phyloP scores from a whole-genome alignment of 2,797 vertebrate species.

The Sebastes cheni region DNA sequence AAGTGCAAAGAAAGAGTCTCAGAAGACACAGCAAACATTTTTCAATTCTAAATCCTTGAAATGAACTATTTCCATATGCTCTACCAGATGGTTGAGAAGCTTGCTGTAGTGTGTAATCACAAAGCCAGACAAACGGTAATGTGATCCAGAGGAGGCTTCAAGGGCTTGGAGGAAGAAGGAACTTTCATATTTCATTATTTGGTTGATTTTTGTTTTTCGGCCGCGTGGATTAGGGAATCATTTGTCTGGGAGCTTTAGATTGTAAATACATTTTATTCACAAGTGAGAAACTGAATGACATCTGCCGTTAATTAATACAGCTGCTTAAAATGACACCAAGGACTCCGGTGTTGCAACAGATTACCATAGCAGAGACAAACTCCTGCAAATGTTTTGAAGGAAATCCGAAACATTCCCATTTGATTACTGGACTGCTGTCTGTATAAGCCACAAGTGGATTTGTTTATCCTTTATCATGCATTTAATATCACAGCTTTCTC shows the following conservation, averaged over 20 bases:
- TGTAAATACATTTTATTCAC: slow-evolving; percentile 11
- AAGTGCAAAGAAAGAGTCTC: slow-evolving; percentile 27
- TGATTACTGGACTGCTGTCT: slow-evolving; percentile 10
- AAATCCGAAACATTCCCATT: slow-evolving; percentile 18
- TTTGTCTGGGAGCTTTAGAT: slow-evolving; percentile 11
- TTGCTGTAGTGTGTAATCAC: slow-evolving; percentile 32
- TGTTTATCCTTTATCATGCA: slow-evolving; percentile 3
- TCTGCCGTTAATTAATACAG: slow-evolving; percentile 7
- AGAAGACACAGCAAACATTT: slow-evolving; percentile 16
- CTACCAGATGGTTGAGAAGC: slow-evolving; percentile 62
- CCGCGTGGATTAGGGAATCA: not conserved
- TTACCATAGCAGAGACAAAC: not conserved
- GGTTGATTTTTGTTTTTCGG: not conserved
- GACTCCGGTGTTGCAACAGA: not conserved
- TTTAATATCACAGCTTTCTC: not conserved
- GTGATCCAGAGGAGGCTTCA: slow-evolving; percentile 41
- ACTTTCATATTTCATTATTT: slow-evolving; percentile 46
- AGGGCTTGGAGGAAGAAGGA: slow-evolving; percentile 22
- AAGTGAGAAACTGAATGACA: not conserved
- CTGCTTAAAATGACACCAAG: not conserved
- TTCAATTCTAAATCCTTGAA: slow-evolving; percentile 41
- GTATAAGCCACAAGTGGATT: slow-evolving; percentile 3
- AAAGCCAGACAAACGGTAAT: slow-evolving; percentile 53
- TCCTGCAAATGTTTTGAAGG: not conserved
- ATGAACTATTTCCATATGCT: slow-evolving; percentile 66